Base-by-base conservation (phyloP, 2,113 vertebrate species). In the Pollimyrus isidori region DNA sequence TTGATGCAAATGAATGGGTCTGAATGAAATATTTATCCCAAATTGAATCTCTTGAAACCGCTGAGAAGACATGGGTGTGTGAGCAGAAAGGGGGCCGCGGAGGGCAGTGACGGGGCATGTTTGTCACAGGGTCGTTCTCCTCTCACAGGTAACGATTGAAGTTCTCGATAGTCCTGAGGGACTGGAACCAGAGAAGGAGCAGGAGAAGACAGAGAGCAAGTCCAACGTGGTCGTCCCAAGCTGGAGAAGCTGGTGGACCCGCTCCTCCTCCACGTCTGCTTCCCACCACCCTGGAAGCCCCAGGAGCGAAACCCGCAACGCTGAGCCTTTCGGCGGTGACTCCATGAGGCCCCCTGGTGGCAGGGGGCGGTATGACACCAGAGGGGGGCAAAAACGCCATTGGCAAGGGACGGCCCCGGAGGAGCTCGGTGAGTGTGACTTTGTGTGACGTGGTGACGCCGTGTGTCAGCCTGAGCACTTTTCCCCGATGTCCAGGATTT, bases 221-320 rank as follows among this genome's bases (percentile, higher is more conserved):
- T 96, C 97, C 88, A 96, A 92, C 95, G 97, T 97, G 98, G 95
- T 96, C 19, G 94, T 97, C 0, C 95, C 97, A 0, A 96, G 97
- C 96, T 99, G 98, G 98, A 96, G 96, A 85, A 97, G 94, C 95
- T 99, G 98, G 98, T 99, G 98, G 98, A 97, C 97, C 90, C 97
- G 95, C 86, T 97, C 98, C 7, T 95, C 96, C 7, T 85, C 96
- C 91, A 92, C 0, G 21, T 13, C 50, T 94, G 95, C 91, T 93
- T 95, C 87, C 26, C 92, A 95, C 95, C 91, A 95, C 95, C 91
- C 92, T 0, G 93, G 92, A 9, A 94, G 97, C 92, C 15, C 50
- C 13, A 96, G 96, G 84, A 97, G 98, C 92, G 96, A 96, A 93
- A 96, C 96, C 85, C 97, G 96, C 0, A 96, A 96, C 88, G 95